Conservation (phyloP, 2,888 invertebrate species). For the Dione juno region DNA sequence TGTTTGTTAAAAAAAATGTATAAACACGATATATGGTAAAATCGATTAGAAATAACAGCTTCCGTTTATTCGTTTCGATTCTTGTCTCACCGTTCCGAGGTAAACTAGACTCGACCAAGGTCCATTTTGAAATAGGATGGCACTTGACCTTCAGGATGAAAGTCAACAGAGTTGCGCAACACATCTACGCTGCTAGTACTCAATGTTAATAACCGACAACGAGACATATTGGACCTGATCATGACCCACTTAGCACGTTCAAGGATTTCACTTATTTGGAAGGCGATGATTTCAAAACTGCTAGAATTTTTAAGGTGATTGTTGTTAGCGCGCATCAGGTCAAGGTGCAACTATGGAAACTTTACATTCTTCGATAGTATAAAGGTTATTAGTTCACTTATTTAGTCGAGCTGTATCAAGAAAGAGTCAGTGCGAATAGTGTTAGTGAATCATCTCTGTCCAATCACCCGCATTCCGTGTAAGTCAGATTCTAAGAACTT, state of each 20-base stretch:
- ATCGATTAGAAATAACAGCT: conserved; percentile 73
- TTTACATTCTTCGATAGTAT: conserved; percentile 47
- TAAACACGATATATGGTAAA: conserved; percentile 43
- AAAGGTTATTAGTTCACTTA: conserved; percentile 11
- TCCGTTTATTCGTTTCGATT: conserved; percentile 70
- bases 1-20: neutral
- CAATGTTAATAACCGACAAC: conserved; percentile 78
- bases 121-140: conserved; percentile 83
- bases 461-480: conserved; percentile 48
- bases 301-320: conserved; percentile 69
- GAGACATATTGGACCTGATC: conserved; percentile 80
- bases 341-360: conserved; percentile 58
- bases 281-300: conserved; percentile 78
- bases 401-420: neutral
- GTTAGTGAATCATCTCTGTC: conserved; percentile 43
- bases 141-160: conserved; percentile 83
- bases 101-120: conserved; percentile 79
- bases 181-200: conserved; percentile 68
- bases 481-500: conserved; percentile 41
- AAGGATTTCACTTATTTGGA: conserved; percentile 83
- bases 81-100: conserved; percentile 71
- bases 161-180: conserved; percentile 82
- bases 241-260: conserved; percentile 80
- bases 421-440: conserved; percentile 14
- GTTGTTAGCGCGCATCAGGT: conserved; percentile 62